phyloP scores from a whole-genome alignment of 1,140 invertebrate species.

The Monochamus saltuarius region DNA sequence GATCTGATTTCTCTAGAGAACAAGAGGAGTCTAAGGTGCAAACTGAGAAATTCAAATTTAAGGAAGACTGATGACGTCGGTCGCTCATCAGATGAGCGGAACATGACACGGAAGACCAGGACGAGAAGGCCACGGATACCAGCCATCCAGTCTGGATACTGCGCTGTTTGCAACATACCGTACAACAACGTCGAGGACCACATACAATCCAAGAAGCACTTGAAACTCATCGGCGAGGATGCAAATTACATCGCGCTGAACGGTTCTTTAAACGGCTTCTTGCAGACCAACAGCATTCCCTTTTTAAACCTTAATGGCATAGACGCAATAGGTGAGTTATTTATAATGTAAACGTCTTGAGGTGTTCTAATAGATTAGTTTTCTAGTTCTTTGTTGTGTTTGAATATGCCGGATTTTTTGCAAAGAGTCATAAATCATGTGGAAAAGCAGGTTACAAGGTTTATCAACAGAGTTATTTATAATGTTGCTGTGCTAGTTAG shows the following conservation, averaged over 20 bases:
- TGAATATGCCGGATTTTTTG: no score
- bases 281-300: constrained; percentile 61
- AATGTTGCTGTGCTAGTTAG: no score
- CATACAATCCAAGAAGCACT: constrained; percentile 68
- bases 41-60: constrained; percentile 4
- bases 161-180: constrained; percentile 72
- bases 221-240: constrained; percentile 68
- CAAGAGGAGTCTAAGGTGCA: constrained; percentile 12
- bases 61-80: constrained; percentile 12
- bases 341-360: constrained; percentile 10
- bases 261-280: constrained; percentile 65
- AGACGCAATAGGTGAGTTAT: constrained; percentile 38
- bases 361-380: no score
- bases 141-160: constrained; percentile 64
- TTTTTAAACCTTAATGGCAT: constrained; percentile 56
- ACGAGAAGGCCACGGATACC: constrained; percentile 58
- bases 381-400: no score
- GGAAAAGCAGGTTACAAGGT: no score
- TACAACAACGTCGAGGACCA: constrained; percentile 68
- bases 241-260: constrained; percentile 61
- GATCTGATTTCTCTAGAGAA: constrained; percentile 9
- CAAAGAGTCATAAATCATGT: no score
- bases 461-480: no score
- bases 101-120: constrained; percentile 57
- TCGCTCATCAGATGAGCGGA: constrained; percentile 22